Base-by-base conservation (phyloP, 2,113 vertebrate species). In the Hippocampus comes region DNA sequence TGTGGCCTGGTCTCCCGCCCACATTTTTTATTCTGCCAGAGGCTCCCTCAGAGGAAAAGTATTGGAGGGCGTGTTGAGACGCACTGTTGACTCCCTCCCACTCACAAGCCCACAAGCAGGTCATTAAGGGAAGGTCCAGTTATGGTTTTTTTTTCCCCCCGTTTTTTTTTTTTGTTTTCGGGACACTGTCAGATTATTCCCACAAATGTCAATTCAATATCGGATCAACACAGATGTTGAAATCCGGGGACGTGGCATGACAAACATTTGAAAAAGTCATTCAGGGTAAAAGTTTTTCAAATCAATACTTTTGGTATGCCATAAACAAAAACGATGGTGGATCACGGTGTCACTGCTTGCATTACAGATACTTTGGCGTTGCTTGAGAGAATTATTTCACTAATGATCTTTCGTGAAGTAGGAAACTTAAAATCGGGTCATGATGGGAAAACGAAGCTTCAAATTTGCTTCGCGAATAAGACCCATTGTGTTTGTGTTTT, bases 1-100 rank as follows among this genome's bases (percentile, higher is more conserved):
- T 89, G 89, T 80, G 74, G 80, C 81, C 82, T 87, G 88, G 84
- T 87, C 86, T 82, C 72, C 48, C 1, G 55, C 78, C 86, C 84
- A 86, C 65, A 76, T 42, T 71, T 76, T 38, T 34, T 83, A 56
- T 79, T 57, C 71, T 77, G 82, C 86, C 80, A 84, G 41, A 48
- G 73, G 76, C 82, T 82, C 75, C 78, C 82, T 87, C 46, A 53
- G 79, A 84, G 82, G 73, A 78, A 82, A 74, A 82, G 73, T 77
- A 73, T 86, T 78, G 55, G 56, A 67, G 79, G 82, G 69, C 74
- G 85, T 80, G 69, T 74, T 76, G 71, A 72, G 77, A 80, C 63
- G 81, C 57, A 68, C 25, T 78, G 80, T 79, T 77, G 73, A 78
- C 71, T 67, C 38, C 67, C 30, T 17, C 63, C 73, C 68, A 78